These are phyloP conservation scores for Lanistes nyassanus DNA, from an alignment of 1,140 invertebrate species.

Conservation along the genomic window DNA sequence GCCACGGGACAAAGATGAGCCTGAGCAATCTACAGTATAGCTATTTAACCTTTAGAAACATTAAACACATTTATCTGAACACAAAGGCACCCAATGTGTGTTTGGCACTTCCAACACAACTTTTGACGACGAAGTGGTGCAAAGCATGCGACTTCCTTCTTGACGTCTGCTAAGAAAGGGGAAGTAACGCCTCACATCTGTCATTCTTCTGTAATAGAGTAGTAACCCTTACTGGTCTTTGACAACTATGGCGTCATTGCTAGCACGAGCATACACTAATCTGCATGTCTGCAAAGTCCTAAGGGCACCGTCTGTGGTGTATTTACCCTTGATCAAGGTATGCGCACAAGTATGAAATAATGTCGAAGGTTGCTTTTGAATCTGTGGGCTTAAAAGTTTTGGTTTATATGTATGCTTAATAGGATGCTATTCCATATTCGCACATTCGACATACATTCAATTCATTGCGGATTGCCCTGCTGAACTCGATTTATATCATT, in stretches of 20 bases:
- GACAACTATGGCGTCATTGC: conserved; percentile 20
- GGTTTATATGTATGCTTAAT: too few species aligned
- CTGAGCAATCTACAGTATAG: too few species aligned
- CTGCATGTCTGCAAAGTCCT: not conserved
- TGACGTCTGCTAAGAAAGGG: not conserved
- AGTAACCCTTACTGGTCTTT: not conserved
- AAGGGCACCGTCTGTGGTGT: not conserved
- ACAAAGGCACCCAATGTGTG: not conserved
- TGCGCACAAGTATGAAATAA: not conserved
- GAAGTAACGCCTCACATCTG: not conserved
- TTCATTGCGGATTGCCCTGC: too few species aligned
- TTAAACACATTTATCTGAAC: not conserved
- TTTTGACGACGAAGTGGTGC: not conserved
- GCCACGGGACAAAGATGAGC: too few species aligned
- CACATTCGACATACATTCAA: too few species aligned
- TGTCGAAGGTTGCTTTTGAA: too few species aligned
- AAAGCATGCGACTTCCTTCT: not conserved
- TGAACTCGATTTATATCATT: too few species aligned
- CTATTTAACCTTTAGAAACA: too few species aligned
- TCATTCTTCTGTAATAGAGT: not conserved
- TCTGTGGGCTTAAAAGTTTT: not conserved
- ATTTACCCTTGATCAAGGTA: conserved; percentile 16
- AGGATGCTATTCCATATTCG: too few species aligned
- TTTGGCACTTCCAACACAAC: too few species aligned
- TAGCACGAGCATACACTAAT: not conserved